Conservation (phyloP, 2,888 invertebrate species). For the Agriotes lineatus region DNA sequence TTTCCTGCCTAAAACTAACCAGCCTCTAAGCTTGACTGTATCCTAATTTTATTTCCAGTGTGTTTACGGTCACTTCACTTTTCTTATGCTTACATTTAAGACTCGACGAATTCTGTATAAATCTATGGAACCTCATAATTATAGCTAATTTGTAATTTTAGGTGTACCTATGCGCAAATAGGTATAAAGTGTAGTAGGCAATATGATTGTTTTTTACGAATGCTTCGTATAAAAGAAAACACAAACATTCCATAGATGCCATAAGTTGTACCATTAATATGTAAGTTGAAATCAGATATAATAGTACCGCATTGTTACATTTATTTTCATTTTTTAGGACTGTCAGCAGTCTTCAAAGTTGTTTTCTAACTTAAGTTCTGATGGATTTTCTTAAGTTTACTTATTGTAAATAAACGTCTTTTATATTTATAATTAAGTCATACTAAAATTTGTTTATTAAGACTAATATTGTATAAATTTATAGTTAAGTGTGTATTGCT, state of each 20-base stretch:
- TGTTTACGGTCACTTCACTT: constrained; percentile 27
- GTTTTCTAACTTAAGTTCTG: background rate
- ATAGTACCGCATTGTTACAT: constrained; percentile 3
- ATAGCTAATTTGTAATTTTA: constrained; percentile 41
- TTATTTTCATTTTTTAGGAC: constrained; percentile 16
- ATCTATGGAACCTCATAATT: constrained; percentile 23
- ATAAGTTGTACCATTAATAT: constrained; percentile 43
- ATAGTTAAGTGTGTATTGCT: constrained; percentile 42
- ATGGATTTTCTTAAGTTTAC: constrained; percentile 50
- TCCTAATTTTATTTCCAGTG: constrained; percentile 20
- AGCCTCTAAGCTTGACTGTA: constrained; percentile 32
- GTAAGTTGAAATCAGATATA: constrained; percentile 21
- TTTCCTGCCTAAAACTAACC: constrained; percentile 45
- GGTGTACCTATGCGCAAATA: constrained; percentile 46
- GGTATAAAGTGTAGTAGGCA: constrained; percentile 61
- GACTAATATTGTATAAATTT: constrained; percentile 42
- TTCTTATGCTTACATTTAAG: constrained; percentile 26
- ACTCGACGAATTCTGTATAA: constrained; percentile 19
- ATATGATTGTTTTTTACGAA: constrained; percentile 56
- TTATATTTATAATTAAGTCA: constrained; percentile 41
- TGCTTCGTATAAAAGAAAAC: constrained; percentile 51
- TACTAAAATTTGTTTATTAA: constrained; percentile 30
- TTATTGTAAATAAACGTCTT: constrained; percentile 54
- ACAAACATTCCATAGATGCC: constrained; percentile 56
- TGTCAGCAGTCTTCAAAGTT: background rate